phyloP scores from a whole-genome alignment of 2,888 invertebrate genomes.

The Clivina fossor region DNA sequence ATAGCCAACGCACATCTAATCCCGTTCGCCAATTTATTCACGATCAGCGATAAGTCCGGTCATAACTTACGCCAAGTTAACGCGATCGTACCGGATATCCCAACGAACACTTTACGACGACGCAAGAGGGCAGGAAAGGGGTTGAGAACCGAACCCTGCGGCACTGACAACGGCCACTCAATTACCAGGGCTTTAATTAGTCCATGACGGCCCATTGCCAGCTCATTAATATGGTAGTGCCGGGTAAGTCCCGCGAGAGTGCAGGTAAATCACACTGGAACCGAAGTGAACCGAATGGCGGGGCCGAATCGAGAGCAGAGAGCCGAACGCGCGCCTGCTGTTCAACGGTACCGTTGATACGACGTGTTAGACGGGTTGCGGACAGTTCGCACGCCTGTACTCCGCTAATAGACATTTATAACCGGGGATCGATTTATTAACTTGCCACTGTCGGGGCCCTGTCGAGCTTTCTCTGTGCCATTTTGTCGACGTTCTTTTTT shows the following conservation, averaged over 20 bases:
- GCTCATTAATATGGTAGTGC: slow-evolving; percentile 50
- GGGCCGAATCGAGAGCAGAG: not conserved
- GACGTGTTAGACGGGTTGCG: slow-evolving; percentile 21
- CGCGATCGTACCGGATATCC: slow-evolving; percentile 1
- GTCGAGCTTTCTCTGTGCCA: no score
- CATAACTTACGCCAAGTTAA: slow-evolving; percentile 5
- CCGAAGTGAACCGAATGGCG: slow-evolving; percentile 41
- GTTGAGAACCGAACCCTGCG: slow-evolving; percentile 16
- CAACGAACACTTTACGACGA: not conserved
- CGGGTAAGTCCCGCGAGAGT: slow-evolving; percentile 45
- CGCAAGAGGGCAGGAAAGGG: not conserved
- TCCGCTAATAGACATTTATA: slow-evolving; percentile 31
- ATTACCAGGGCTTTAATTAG: slow-evolving; percentile 53
- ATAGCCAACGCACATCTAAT: slow-evolving; percentile 9
- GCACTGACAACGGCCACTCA: slow-evolving; percentile 53
- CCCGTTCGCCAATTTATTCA: not conserved
- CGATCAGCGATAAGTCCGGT: slow-evolving; percentile 4
- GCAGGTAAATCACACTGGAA: slow-evolving; percentile 52
- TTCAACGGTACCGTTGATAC: slow-evolving; percentile 6
- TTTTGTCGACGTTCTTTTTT: no score
- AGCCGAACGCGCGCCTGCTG: no score
- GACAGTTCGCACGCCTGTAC: slow-evolving; percentile 23
- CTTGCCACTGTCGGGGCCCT: slow-evolving; percentile 9
- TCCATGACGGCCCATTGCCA: slow-evolving; percentile 54
- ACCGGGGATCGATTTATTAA: slow-evolving; percentile 28